Base-by-base conservation (phyloP, 2,113 vertebrate species). In the Ophiodon elongatus region DNA sequence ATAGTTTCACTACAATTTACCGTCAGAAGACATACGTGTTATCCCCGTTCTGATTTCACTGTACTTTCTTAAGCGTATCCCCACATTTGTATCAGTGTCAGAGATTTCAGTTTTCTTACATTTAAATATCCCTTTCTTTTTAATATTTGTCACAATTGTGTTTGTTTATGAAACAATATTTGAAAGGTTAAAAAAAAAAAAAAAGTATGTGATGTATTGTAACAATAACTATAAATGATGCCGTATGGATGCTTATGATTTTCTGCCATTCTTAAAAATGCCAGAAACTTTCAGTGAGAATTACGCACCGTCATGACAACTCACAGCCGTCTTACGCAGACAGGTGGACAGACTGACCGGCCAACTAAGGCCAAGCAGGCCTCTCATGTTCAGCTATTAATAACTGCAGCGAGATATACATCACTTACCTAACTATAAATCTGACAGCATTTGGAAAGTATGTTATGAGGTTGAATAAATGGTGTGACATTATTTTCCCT, bases 331-430 rank as follows among this genome's bases (percentile, higher is more conserved):
- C 25, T 47, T 21, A 47, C 13, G 21, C 76, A 69, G 52, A 85
- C 74, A 50, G 45, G 84, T 54, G 27, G 64, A 83, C 66, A 72
- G 23, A 73, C 69, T 23, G 60, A 47, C 59, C 29, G 35, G 2
- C 72, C 7, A 27, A 57, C 65, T 9, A 33, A 82, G 79, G 69
- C 77, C 73, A 77, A 88, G 78, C 70, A 54, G 81, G 70, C 82
- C 64, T 86, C 88, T 93, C 88, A 83, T 90, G 91, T 93, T 92
- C 85, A 68, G 73, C 86, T 94, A 92, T 85, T 88, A 93, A 92
- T 93, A 95, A 78, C 80, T 21, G 35, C 62, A 66, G 79, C 63
- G 33, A 1, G 35, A 54, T 86, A 91, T 82, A 91, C 88, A 90
- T 89, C 88, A 86, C n/a, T 5, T 8, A 11, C 2, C 65, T 75